Conservation (phyloP, 2,113 vertebrate genomes). For the Beaufortia kweichowensis region DNA sequence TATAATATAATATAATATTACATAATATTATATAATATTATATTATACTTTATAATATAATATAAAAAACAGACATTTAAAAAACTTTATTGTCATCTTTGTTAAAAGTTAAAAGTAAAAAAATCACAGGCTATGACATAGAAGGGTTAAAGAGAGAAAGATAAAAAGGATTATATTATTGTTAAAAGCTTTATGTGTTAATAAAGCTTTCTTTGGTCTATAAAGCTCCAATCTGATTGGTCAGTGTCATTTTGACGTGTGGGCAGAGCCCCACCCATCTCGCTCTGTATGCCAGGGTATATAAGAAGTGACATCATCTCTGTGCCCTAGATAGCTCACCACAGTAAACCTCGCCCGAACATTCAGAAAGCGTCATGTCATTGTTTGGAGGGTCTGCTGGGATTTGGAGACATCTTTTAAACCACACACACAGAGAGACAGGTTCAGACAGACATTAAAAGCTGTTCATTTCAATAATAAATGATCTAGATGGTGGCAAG, state of each 20-base stretch:
- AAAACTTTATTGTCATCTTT: no score
- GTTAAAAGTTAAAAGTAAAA: no score
- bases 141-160: no score
- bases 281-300: conserved; percentile 32
- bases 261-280: conserved; percentile 1
- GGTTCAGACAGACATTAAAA: conserved; percentile 26
- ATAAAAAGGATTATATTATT: no score
- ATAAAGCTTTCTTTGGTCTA: neutral
- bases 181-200: no score
- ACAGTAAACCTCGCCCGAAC: conserved; percentile 18
- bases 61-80: no score
- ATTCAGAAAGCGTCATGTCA: neutral
- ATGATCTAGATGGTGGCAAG: conserved; percentile 30
- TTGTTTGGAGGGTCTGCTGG: neutral
- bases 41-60: no score
- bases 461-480: conserved; percentile 44
- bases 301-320: conserved; percentile 45
- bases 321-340: conserved; percentile 26
- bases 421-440: conserved; percentile 9
- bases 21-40: neutral
- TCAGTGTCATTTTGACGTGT: neutral
- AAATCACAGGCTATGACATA: no score
- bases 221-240: conserved; percentile 18
- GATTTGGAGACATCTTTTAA: neutral
- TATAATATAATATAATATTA: neutral